Percentiles rank a stretch among this genome's conserved stretches.
Evolutionary conservation across 2,797 vertebrate genomes (phyloP).

Genomic region (Decapterus maruadsi): DNA sequence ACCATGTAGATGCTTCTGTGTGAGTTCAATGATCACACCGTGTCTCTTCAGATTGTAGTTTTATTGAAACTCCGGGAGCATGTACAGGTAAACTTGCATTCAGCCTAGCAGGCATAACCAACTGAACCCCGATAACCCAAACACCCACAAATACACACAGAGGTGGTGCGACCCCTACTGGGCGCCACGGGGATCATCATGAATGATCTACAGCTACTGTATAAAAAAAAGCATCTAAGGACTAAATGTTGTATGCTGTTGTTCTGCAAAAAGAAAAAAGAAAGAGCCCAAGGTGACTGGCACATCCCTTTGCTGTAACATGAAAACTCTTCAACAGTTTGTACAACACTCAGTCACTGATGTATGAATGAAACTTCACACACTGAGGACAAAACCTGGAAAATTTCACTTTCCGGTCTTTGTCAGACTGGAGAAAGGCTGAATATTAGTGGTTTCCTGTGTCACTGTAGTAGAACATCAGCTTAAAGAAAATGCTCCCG

Average conservation of each 20-base stretch:
- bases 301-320: neutral
- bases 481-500: constrained; percentile 60
- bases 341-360: constrained; percentile 35
- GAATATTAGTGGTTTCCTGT: constrained; percentile 25
- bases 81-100: no score
- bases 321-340: neutral
- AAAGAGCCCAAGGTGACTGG: neutral
- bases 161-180: no score
- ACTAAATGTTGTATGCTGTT: neutral
- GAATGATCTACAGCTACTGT: neutral
- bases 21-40: no score
- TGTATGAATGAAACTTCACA: constrained; percentile 24
- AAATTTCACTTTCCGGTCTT: constrained; percentile 21
- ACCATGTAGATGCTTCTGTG: no score
- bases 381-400: constrained; percentile 36
- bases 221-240: neutral
- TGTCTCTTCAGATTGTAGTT: no score
- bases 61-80: no score
- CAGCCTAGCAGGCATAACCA: no score
- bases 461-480: constrained; percentile 52
- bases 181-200: no score
- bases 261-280: neutral
- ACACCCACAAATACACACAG: no score
- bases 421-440: constrained; percentile 18
- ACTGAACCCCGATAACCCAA: no score